Conservation (phyloP, 2,888 invertebrate species). For the Tenthredo livida region DNA sequence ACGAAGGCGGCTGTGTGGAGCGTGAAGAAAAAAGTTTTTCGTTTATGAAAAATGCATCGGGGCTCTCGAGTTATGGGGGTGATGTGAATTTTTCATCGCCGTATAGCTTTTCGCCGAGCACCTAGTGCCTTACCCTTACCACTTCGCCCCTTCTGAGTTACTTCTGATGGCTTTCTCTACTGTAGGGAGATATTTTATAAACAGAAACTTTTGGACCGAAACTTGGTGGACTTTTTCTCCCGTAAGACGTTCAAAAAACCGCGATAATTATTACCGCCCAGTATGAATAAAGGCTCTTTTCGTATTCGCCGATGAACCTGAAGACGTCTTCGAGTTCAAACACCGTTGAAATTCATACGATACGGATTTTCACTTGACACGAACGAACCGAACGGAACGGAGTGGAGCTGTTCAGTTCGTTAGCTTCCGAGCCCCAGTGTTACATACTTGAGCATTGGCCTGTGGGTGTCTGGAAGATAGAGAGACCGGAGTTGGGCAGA, state of each 20-base stretch:
- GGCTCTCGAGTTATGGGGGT: constrained; percentile 72
- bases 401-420: constrained; percentile 33
- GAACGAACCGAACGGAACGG: neutral
- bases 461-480: constrained; percentile 19
- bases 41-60: constrained; percentile 76
- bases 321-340: neutral
- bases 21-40: constrained; percentile 53
- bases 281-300: neutral
- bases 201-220: constrained; percentile 17
- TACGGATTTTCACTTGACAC: constrained; percentile 13
- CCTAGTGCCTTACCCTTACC: constrained; percentile 21
- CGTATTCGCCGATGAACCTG: neutral
- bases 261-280: neutral
- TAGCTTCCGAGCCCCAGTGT: neutral
- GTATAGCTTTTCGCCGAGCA: constrained; percentile 7
- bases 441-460: constrained; percentile 25
- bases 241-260: neutral
- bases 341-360: neutral
- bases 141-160: constrained; percentile 23
- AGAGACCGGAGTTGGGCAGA: neutral
- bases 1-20: neutral
- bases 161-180: constrained; percentile 15
- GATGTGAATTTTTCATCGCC: constrained; percentile 76
- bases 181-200: constrained; percentile 28
- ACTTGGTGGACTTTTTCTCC: neutral